Evolutionary conservation across 2,888 invertebrate species (phyloP).

Genomic region (Carcina quercana): DNA sequence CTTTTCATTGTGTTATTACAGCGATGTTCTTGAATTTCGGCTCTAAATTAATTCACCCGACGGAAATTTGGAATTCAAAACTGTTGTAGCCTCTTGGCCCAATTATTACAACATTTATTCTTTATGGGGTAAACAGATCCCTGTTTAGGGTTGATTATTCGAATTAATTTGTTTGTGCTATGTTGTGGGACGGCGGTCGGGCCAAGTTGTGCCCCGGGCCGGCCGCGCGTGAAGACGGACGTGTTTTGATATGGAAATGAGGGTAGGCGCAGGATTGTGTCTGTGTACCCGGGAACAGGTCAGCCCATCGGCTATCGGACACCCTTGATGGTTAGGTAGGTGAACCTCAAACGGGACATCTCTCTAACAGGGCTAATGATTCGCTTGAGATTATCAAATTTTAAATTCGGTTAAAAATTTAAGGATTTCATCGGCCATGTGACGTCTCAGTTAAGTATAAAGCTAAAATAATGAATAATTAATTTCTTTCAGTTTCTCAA

Average conservation of each 20-base stretch:
- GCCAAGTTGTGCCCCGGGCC: slow-evolving; percentile 32
- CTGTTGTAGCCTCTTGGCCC: slow-evolving; percentile 63
- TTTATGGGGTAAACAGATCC: slow-evolving; percentile 70
- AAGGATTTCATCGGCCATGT: no score
- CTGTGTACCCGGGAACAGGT: slow-evolving; percentile 32
- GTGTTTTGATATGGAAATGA: slow-evolving; percentile 73
- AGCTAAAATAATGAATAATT: no score
- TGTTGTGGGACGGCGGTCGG: slow-evolving; percentile 51
- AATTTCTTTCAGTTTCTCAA: no score
- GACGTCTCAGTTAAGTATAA: no score
- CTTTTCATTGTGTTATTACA: slow-evolving; percentile 43
- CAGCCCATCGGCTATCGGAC: no score
- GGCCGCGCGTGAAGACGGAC: slow-evolving; percentile 52
- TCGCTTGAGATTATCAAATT: no score
- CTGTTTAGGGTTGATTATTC: slow-evolving; percentile 70
- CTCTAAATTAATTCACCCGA: slow-evolving; percentile 64
- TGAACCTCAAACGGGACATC: no score
- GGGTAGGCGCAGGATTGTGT: slow-evolving; percentile 60
- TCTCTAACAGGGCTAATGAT: no score
- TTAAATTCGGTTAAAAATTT: no score
- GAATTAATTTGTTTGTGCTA: slow-evolving; percentile 74
- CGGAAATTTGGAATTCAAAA: slow-evolving; percentile 55
- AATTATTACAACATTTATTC: slow-evolving; percentile 72
- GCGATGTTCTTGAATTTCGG: slow-evolving; percentile 39
- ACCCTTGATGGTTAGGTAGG: no score